Conservation (phyloP, 2,888 invertebrate genomes). For the Exephanes ischioxanthus region DNA sequence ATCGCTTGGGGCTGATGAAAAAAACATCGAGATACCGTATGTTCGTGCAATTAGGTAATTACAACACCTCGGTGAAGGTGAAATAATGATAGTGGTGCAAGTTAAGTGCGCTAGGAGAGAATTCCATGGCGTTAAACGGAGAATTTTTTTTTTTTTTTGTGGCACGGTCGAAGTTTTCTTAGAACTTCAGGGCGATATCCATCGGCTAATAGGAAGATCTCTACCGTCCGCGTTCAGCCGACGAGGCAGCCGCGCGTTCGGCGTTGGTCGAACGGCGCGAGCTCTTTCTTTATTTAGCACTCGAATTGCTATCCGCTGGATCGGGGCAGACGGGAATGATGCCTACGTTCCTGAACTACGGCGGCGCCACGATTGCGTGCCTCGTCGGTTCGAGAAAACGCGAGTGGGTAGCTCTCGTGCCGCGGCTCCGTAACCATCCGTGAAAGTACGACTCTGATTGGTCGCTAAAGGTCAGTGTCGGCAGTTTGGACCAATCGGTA, state of each 20-base stretch:
- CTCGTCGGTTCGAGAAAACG: conserved; percentile 31
- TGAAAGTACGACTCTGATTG: conserved; percentile 65
- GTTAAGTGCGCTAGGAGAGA: neutral
- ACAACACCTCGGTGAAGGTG: conserved; percentile 26
- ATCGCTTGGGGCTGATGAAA: neutral
- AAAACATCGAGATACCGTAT: conserved; percentile 28
- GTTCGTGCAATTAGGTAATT: conserved; percentile 30
- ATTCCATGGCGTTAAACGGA: neutral
- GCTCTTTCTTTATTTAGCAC: conserved; percentile 7
- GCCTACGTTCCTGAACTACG: conserved; percentile 32
- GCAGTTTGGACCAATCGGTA: conserved; percentile 70
- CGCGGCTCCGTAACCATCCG: conserved; percentile 27
- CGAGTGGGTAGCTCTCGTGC: conserved; percentile 42
- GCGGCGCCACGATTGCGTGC: conserved; percentile 31
- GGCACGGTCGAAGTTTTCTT: neutral
- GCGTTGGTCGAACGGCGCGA: neutral
- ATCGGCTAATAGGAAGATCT: conserved; percentile 1
- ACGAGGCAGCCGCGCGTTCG: neutral
- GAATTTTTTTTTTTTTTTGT: neutral
- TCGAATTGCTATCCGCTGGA: neutral
- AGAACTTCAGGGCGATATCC: neutral
- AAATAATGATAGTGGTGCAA: conserved; percentile 19
- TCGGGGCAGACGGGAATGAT: neutral
- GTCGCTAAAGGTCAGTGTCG: conserved; percentile 60
- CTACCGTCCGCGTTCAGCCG: neutral